Evolutionary conservation across 1,140 invertebrate genomes (phyloP).

Genomic region (Zophobas atratus): DNA sequence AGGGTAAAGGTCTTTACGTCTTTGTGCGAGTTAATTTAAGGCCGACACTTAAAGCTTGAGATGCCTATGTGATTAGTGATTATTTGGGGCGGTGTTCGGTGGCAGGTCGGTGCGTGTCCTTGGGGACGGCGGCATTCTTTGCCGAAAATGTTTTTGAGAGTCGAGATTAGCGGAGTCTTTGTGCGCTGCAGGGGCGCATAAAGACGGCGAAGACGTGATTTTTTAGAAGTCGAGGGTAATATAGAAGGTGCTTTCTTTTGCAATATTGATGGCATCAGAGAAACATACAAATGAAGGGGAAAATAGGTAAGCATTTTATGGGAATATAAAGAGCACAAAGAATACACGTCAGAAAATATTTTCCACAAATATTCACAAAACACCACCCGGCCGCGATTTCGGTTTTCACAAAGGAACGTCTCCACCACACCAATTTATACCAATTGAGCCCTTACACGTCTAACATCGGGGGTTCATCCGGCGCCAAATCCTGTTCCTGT

Average conservation of each 20-base stretch:
- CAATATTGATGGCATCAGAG: neutral
- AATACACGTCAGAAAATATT: conserved; percentile 30
- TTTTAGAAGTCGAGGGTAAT: neutral
- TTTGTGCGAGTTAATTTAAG: no score
- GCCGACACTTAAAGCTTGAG: no score
- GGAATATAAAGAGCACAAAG: conserved; percentile 37
- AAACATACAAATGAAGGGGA: conserved; percentile 26
- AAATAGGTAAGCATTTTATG: conserved; percentile 29
- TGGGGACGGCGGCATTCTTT: no score
- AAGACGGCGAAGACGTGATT: neutral
- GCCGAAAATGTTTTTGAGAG: neutral
- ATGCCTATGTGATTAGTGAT: no score
- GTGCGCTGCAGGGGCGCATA: neutral
- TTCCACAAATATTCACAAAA: conserved; percentile 40
- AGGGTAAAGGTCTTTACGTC: no score
- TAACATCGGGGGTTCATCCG: conserved; percentile 31
- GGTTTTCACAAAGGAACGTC: conserved; percentile 25
- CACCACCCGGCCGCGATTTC: conserved; percentile 29
- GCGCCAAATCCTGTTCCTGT: conserved; percentile 33
- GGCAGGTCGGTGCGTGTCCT: no score
- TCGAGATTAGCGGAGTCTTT: neutral
- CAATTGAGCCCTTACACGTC: conserved; percentile 33
- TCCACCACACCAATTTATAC: conserved; percentile 27
- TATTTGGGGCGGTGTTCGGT: no score
- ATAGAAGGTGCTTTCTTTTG: conserved; percentile 1